These are phyloP conservation scores for Lerema accius DNA, from an alignment of 1,140 invertebrate species.

Conservation along the genomic window DNA sequence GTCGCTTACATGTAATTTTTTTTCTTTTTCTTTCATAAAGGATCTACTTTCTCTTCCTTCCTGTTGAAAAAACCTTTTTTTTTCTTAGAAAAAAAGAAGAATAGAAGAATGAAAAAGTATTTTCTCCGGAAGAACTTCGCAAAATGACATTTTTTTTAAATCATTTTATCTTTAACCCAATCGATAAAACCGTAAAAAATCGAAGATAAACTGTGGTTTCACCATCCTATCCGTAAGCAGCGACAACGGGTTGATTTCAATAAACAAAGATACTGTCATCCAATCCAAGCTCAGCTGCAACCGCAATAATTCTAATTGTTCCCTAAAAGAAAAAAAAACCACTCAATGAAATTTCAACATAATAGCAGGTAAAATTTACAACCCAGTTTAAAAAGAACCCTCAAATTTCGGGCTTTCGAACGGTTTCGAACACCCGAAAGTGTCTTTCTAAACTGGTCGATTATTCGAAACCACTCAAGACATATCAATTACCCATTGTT, in stretches of 20 bases:
- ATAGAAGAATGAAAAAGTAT: too few relatives aligned
- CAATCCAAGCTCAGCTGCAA: constrained; percentile 50
- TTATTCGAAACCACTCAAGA: constrained; percentile 60
- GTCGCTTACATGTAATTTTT: too few relatives aligned
- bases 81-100: too few relatives aligned
- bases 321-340: constrained; percentile 50
- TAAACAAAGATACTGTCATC: constrained; percentile 62
- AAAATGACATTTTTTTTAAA: too few relatives aligned
- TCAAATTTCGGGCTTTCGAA: neutral
- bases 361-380: constrained; percentile 66
- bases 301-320: constrained; percentile 62
- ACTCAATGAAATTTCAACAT: constrained; percentile 65
- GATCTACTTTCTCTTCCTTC: too few relatives aligned
- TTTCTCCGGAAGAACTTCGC: constrained; percentile 15
- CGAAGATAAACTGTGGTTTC: constrained; percentile 9
- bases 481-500: constrained; percentile 72
- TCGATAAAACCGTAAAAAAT: constrained; percentile 13
- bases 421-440: neutral
- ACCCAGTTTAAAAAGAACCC: constrained; percentile 50
- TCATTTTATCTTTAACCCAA: neutral
- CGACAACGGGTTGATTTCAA: constrained; percentile 47
- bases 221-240: constrained; percentile 14
- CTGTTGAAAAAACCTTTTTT: too few relatives aligned
- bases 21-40: too few relatives aligned
- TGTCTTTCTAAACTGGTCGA: constrained; percentile 34